phyloP scores from a whole-genome alignment of 92 coral and sea anemone genomes.

The Heteractis magnifica region DNA sequence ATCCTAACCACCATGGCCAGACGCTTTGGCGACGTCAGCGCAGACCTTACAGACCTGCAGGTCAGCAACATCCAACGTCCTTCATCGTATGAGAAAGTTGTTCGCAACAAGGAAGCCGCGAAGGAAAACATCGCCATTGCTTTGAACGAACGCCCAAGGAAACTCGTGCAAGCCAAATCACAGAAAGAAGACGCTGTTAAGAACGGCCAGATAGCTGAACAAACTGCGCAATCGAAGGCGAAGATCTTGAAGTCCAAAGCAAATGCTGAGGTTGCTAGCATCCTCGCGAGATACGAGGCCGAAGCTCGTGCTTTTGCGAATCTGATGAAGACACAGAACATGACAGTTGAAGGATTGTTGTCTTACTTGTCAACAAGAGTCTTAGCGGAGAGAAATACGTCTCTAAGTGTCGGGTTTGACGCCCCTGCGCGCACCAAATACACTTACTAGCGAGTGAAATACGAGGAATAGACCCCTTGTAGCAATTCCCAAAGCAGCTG shows the following conservation, averaged over 20 bases:
- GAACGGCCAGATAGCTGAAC: conserved; percentile 63
- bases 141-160: conserved; percentile 73
- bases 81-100: conserved; percentile 63
- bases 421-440: conserved; percentile 91
- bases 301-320: conserved; percentile 60
- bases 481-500: too few relatives aligned
- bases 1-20: conserved; percentile 56
- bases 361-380: conserved; percentile 76
- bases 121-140: conserved; percentile 86
- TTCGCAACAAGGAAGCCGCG: conserved; percentile 75
- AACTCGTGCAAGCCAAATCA: conserved; percentile 62
- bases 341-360: conserved; percentile 69
- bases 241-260: conserved; percentile 64
- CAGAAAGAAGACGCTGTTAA: conserved; percentile 65
- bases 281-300: conserved; percentile 58
- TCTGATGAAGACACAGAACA: conserved; percentile 47
- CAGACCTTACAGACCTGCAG: conserved; percentile 77
- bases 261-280: conserved; percentile 61
- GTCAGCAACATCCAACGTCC: conserved; percentile 74
- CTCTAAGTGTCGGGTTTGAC: conserved; percentile 69
- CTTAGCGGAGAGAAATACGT: conserved; percentile 63
- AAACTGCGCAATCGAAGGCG: conserved; percentile 67
- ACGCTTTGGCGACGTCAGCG: conserved; percentile 57
- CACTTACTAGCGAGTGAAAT: conserved; percentile 35
- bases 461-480: too few relatives aligned